A percentile compares a stretch with the other conserved stretches of the same genome.
These are phyloP conservation scores for Aegotheles bennettii DNA, from an alignment of 2,113 vertebrate genomes.

Conservation along the genomic window DNA sequence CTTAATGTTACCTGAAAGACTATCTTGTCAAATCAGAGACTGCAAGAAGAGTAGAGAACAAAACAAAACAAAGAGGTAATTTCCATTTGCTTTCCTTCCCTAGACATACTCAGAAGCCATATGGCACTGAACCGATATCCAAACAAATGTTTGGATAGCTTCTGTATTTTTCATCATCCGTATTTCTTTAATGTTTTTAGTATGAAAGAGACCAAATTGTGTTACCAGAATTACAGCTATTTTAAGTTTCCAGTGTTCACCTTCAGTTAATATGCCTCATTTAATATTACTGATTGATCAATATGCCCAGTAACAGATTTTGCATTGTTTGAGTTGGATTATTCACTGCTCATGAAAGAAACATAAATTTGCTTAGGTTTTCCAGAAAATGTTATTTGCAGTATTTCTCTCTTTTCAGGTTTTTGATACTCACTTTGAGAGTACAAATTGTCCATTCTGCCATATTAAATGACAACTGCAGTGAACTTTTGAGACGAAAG, in stretches of 20 bases:
- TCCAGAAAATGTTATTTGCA: background rate
- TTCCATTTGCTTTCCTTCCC: background rate
- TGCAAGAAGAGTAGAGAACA: background rate
- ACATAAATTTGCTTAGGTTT: background rate
- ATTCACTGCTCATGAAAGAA: background rate
- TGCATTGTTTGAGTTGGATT: background rate
- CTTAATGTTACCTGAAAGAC: background rate
- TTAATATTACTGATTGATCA: background rate
- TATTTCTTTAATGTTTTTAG: background rate
- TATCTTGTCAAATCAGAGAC: background rate
- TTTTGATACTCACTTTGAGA: background rate
- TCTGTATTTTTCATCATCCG: background rate
- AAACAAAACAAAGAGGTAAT: background rate
- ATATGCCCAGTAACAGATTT: background rate
- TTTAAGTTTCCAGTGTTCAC: background rate
- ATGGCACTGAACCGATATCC: background rate
- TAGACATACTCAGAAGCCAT: background rate
- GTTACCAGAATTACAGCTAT: background rate
- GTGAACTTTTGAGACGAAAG: background rate
- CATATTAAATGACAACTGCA: background rate
- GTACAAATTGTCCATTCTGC: background rate
- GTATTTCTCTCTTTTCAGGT: background rate
- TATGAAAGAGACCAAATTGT: background rate
- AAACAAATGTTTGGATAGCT: background rate
- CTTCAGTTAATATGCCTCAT: background rate